A percentile compares a stretch with the other conserved stretches of the same genome.
These are phyloP conservation scores for Hypsopygia costalis DNA, from an alignment of 2,888 invertebrate species.

Conservation along the genomic window DNA sequence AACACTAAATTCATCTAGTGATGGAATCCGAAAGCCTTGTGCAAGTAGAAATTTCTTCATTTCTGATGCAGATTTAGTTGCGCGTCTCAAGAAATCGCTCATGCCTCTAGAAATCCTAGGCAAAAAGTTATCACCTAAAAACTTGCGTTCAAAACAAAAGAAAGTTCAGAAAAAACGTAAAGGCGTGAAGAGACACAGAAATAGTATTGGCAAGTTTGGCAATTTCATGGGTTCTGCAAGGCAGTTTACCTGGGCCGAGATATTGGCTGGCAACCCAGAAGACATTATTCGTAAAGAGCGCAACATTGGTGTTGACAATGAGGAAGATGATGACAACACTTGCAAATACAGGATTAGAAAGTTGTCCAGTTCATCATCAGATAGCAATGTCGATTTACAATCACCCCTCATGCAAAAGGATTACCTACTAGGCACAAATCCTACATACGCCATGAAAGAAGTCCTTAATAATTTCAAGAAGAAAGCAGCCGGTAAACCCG, in stretches of 20 bases:
- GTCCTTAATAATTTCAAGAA: constrained; percentile 83
- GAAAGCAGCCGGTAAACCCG: constrained; percentile 53
- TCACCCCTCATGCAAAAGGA: constrained; percentile 62
- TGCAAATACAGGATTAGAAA: constrained; percentile 70
- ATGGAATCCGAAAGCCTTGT: constrained; percentile 69
- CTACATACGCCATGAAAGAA: constrained; percentile 87
- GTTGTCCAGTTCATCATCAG: constrained; percentile 61
- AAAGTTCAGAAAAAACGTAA: constrained; percentile 59
- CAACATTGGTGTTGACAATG: constrained; percentile 28
- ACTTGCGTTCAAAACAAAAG: constrained; percentile 81
- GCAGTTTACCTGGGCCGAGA: constrained; percentile 84
- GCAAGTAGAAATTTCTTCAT: constrained; percentile 70
- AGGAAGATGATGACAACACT: constrained; percentile 54
- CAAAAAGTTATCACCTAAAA: constrained; percentile 81
- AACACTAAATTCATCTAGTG: constrained; percentile 65
- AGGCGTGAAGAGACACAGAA: constrained; percentile 62
- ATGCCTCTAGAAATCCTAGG: constrained; percentile 74
- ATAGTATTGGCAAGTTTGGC: constrained; percentile 72
- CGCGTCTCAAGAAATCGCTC: constrained; percentile 66
- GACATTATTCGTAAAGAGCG: constrained; percentile 79
- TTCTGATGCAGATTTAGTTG: constrained; percentile 68
- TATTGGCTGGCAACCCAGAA: constrained; percentile 83
- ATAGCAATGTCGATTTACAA: constrained; percentile 50
- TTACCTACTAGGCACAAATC: constrained; percentile 76
- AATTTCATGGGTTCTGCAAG: constrained; percentile 75